Percentiles rank a stretch among this genome's conserved stretches.
These are phyloP conservation scores for Parazoanthus swiftii DNA, from an alignment of 92 coral and sea anemone species.

Conservation along the genomic window DNA sequence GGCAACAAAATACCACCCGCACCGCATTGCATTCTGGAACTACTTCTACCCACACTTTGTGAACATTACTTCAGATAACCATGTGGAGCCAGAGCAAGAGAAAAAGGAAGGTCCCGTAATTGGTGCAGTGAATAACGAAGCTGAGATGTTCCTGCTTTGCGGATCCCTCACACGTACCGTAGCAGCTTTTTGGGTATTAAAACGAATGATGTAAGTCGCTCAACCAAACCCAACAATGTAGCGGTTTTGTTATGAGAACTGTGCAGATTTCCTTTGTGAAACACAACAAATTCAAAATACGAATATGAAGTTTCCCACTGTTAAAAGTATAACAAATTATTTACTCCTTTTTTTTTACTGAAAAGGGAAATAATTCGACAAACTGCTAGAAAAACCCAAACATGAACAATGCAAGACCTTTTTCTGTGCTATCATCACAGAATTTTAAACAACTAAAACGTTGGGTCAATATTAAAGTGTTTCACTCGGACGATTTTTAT, in stretches of 20 bases:
- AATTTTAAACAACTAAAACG: not conserved
- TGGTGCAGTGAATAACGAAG: not conserved
- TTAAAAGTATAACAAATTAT: not conserved
- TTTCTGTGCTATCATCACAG: not conserved
- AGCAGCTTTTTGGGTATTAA: not conserved
- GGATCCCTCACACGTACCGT: not conserved
- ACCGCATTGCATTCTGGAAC: slow-evolving; percentile 79
- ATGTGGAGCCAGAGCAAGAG: not conserved
- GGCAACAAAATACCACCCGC: slow-evolving; percentile 62
- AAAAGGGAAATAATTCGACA: not conserved
- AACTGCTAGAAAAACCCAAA: not conserved
- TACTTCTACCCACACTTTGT: slow-evolving; percentile 20
- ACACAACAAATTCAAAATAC: not conserved
- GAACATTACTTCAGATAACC: slow-evolving; percentile 14
- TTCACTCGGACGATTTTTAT: too few relatives aligned
- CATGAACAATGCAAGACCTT: not conserved
- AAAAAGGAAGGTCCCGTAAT: not conserved
- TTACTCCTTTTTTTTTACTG: not conserved
- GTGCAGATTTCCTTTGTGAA: too few relatives aligned
- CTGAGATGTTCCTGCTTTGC: not conserved
- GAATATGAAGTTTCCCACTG: not conserved
- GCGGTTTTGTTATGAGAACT: not conserved
- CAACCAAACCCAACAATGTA: too few relatives aligned
- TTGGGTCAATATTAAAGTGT: too few relatives aligned
- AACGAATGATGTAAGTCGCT: not conserved